A percentile compares a stretch with the other conserved stretches of the same genome.
These are phyloP conservation scores for Papilio protenor DNA, from an alignment of 2,888 invertebrate genomes.

Conservation along the genomic window DNA sequence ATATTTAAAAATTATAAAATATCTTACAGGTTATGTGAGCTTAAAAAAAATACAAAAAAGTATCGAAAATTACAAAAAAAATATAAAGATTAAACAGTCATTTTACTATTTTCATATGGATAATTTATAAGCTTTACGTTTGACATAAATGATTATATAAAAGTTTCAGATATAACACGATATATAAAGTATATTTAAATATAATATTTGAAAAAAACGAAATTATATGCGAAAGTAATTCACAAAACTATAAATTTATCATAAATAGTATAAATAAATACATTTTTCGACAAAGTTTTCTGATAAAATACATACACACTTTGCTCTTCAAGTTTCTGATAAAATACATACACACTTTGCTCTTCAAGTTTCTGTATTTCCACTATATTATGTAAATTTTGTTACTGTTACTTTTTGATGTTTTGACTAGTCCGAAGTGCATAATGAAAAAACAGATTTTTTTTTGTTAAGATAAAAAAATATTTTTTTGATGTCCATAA, in stretches of 20 bases:
- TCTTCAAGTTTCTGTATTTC: conserved; percentile 60
- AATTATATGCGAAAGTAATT: conserved; percentile 2
- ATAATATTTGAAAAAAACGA: neutral
- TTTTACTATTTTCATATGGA: conserved; percentile 25
- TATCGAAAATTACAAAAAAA: conserved; percentile 15
- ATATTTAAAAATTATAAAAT: neutral
- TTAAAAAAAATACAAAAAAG: conserved; percentile 30
- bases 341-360: conserved; percentile 52
- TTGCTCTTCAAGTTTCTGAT: conserved; percentile 62
- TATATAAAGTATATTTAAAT: conserved; percentile 8
- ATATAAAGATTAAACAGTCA: conserved; percentile 22
- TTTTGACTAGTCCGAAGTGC: conserved; percentile 74
- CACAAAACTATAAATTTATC: neutral
- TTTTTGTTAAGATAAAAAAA: conserved; percentile 4
- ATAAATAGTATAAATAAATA: neutral
- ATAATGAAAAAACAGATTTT: conserved; percentile 47
- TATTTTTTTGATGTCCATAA: conserved; percentile 14
- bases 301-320: conserved; percentile 46
- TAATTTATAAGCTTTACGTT: conserved; percentile 10
- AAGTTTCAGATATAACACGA: conserved; percentile 6
- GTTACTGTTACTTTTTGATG: conserved; percentile 50
- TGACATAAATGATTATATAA: conserved; percentile 4
- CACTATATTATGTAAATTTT: conserved; percentile 46
- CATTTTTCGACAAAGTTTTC: conserved; percentile 14
- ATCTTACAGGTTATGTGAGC: conserved; percentile 26